Evolutionary conservation across 2,113 vertebrate species (phyloP).

Genomic region (Mustela lutreola): DNA sequence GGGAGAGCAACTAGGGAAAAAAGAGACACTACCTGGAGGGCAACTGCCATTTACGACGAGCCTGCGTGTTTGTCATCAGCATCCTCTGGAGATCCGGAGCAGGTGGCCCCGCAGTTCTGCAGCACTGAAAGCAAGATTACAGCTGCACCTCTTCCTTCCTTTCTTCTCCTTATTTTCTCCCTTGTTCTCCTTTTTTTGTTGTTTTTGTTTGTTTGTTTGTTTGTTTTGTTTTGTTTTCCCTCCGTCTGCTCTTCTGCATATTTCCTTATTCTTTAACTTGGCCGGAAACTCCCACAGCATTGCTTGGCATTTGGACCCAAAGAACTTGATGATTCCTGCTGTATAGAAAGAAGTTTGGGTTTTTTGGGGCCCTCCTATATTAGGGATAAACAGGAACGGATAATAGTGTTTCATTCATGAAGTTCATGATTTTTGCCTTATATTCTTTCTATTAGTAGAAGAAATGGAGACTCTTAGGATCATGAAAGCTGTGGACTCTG

Average conservation of each 20-base stretch:
- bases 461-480: not conserved
- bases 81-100: not conserved
- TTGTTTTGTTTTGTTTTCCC: not conserved
- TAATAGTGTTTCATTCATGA: not conserved
- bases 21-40: not conserved
- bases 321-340: not conserved
- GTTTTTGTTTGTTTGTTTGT: too few relatives aligned
- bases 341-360: not conserved
- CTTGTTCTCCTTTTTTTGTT: not conserved
- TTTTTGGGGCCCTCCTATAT: not conserved
- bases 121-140: not conserved
- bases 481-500: not conserved
- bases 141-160: not conserved
- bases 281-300: not conserved
- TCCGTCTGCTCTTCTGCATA: not conserved
- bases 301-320: not conserved
- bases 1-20: not conserved
- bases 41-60: not conserved
- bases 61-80: not conserved
- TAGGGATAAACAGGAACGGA: not conserved
- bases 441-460: not conserved
- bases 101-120: not conserved
- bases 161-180: not conserved
- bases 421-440: constrained; percentile 21
- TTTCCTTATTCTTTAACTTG: constrained; percentile 49